Conservation (phyloP, 2,797 vertebrate genomes). For the Cyclopterus lumpus region DNA sequence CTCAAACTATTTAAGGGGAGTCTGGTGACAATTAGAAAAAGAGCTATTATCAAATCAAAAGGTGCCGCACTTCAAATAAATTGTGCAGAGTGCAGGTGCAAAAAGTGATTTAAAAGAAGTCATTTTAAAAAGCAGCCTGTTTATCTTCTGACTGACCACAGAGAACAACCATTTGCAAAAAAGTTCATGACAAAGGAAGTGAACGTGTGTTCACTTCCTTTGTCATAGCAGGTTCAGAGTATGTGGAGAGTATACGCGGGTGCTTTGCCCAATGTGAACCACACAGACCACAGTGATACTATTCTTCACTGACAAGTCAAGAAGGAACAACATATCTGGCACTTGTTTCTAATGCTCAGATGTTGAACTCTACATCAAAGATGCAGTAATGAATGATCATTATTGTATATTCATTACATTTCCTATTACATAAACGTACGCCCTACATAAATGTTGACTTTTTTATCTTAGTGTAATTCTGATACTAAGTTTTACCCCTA, state of each 20-base stretch:
- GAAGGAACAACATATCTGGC: background rate
- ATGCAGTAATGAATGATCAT: background rate
- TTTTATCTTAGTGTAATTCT: background rate
- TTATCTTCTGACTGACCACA: conserved; percentile 6
- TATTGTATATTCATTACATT: background rate
- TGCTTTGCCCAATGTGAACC: conserved; percentile 28
- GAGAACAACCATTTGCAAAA: conserved; percentile 28
- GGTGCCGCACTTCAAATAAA: background rate
- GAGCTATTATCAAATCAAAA: conserved; percentile 6
- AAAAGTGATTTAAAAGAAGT: conserved; percentile 20
- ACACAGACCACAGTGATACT: conserved; percentile 51
- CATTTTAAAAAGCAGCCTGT: background rate
- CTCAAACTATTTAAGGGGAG: background rate
- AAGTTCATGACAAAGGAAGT: conserved; percentile 49
- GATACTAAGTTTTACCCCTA: background rate
- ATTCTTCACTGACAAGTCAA: conserved; percentile 10
- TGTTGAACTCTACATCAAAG: background rate
- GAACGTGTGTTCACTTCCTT: too few species aligned
- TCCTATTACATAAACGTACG: background rate
- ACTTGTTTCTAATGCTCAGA: background rate
- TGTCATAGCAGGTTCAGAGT: too few species aligned
- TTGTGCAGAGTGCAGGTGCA: background rate
- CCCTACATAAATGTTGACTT: background rate
- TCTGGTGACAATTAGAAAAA: conserved; percentile 21
- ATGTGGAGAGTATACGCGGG: conserved; percentile 8